phyloP scores from a whole-genome alignment of 2,888 invertebrate species.

The Hydraecia micacea region DNA sequence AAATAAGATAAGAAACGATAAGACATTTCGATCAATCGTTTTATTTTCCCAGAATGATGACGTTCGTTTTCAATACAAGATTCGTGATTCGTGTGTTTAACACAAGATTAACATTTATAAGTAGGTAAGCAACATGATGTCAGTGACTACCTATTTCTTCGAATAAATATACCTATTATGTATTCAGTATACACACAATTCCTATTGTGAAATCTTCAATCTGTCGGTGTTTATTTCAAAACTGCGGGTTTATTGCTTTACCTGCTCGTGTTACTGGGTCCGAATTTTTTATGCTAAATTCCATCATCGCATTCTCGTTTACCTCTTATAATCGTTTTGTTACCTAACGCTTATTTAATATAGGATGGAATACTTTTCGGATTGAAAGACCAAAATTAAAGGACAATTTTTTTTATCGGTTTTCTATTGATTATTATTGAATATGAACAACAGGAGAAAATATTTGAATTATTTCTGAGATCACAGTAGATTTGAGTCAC shows the following conservation, averaged over 20 bases:
- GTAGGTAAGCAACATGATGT: neutral
- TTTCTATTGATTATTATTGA: neutral
- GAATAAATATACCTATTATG: neutral
- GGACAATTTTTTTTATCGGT: neutral
- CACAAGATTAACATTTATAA: neutral
- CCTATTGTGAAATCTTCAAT: slow-evolving; percentile 25
- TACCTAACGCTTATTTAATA: slow-evolving; percentile 68
- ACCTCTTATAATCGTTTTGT: slow-evolving; percentile 69
- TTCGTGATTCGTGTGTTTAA: too few relatives aligned
- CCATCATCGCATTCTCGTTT: slow-evolving; percentile 37
- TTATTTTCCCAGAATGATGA: neutral
- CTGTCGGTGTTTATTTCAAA: neutral
- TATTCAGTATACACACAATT: slow-evolving; percentile 2
- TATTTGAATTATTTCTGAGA: slow-evolving; percentile 1
- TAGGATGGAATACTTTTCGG: slow-evolving; percentile 15
- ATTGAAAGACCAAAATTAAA: neutral
- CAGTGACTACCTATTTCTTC: neutral
- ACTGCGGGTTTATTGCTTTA: slow-evolving; percentile 31
- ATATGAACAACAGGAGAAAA: neutral
- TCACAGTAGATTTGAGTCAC: neutral
- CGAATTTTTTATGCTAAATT: slow-evolving; percentile 46
- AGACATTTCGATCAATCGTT: neutral
- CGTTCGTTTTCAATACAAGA: neutral
- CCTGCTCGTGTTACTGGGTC: slow-evolving; percentile 34
- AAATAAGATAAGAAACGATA: neutral